Conservation (phyloP, 2,797 vertebrate species). For the Notoglanidium macrostoma region DNA sequence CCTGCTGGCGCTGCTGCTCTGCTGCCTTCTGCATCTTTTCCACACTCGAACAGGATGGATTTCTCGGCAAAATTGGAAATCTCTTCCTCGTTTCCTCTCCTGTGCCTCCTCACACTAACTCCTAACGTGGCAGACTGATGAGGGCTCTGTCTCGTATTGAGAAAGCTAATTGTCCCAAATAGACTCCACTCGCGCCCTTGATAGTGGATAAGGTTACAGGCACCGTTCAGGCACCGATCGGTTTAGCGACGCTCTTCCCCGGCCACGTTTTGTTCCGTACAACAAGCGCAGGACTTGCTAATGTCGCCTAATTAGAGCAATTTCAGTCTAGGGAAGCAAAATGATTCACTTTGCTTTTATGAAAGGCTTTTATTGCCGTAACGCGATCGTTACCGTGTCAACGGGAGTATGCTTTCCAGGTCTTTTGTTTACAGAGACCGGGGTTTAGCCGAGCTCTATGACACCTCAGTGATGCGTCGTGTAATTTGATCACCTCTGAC, state of each 20-base stretch:
- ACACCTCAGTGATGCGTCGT: neutral
- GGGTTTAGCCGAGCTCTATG: conserved; percentile 3
- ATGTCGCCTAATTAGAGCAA: conserved; percentile 40
- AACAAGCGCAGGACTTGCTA: conserved; percentile 21
- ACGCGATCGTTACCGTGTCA: neutral
- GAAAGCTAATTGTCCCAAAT: conserved; percentile 57
- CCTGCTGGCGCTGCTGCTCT: neutral
- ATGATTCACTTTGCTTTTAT: conserved; percentile 27
- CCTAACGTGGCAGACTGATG: conserved; percentile 52
- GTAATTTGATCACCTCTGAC: conserved; percentile 26
- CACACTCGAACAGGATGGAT: neutral
- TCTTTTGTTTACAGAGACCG: conserved; percentile 14
- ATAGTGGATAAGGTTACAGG: conserved; percentile 54
- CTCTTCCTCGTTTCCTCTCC: conserved; percentile 38
- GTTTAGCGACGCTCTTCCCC: conserved; percentile 3
- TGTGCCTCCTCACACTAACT: conserved; percentile 39
- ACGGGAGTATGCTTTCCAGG: neutral
- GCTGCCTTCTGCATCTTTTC: neutral
- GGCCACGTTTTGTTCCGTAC: neutral
- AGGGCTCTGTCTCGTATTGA: conserved; percentile 53
- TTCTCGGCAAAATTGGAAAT: conserved; percentile 23
- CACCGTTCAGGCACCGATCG: conserved; percentile 20
- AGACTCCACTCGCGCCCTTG: conserved; percentile 54
- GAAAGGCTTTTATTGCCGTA: conserved; percentile 22
- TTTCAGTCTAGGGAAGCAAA: conserved; percentile 19